Conservation (phyloP, 2,113 vertebrate genomes). For the Hassar affinis region DNA sequence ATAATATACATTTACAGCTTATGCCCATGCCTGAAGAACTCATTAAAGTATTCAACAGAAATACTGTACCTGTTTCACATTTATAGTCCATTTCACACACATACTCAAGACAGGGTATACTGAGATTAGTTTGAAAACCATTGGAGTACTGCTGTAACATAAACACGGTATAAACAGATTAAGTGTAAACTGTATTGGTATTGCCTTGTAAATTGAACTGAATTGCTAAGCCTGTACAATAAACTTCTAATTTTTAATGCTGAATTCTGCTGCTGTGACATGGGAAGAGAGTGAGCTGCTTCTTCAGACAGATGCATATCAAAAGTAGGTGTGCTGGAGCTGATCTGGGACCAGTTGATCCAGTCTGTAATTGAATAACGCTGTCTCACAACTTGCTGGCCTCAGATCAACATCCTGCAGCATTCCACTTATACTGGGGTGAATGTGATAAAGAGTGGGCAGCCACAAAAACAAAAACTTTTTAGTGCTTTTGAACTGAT, state of each 20-base stretch:
- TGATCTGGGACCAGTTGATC: conserved; percentile 26
- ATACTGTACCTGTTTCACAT: background rate
- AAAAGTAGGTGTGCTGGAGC: background rate
- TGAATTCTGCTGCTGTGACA: conserved; percentile 61
- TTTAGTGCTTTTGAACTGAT: background rate
- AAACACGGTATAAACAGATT: background rate
- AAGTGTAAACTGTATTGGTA: background rate
- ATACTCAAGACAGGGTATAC: background rate
- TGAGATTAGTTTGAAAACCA: background rate
- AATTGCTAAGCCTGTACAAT: background rate
- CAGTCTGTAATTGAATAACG: background rate
- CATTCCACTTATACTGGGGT: background rate
- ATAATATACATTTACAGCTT: background rate
- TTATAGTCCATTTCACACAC: background rate
- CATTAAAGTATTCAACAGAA: background rate
- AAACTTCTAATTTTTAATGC: background rate
- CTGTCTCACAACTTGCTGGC: background rate
- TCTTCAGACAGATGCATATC: conserved; percentile 59
- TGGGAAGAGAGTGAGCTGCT: conserved; percentile 67
- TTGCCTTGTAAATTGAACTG: background rate
- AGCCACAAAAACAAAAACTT: background rate
- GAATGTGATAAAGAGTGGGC: background rate
- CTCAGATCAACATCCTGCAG: conserved; percentile 15
- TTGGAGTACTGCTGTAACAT: background rate
- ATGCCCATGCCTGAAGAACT: background rate